These are phyloP conservation scores for Bombus superbus DNA, from an alignment of 1,140 invertebrate genomes.

Conservation along the genomic window DNA sequence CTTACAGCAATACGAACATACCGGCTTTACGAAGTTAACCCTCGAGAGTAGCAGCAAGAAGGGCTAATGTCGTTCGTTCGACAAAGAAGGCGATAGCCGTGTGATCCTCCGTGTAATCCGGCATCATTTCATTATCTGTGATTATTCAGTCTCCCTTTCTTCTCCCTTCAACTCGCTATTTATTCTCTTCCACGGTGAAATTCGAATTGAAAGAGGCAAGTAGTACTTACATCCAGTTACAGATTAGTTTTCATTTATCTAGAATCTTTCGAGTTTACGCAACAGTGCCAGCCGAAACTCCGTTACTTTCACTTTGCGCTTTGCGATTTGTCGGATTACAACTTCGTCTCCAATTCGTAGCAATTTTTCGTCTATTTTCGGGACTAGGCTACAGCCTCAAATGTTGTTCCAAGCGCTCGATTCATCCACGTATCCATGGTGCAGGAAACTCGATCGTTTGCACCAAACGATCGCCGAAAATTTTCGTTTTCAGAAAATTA, in stretches of 20 bases:
- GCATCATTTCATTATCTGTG: constrained; percentile 36
- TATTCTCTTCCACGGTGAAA: background rate
- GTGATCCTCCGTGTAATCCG: constrained; percentile 31
- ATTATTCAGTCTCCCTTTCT: constrained; percentile 2
- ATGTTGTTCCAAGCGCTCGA: too few species aligned
- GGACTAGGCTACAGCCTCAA: too few species aligned
- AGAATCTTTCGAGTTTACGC: background rate
- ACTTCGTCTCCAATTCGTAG: background rate
- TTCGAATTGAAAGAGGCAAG: background rate
- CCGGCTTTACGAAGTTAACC: constrained; percentile 25
- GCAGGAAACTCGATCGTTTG: too few species aligned
- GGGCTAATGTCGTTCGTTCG: constrained; percentile 11
- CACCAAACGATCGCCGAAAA: too few species aligned
- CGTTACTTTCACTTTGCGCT: background rate
- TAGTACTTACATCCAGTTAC: background rate
- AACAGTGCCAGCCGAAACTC: background rate
- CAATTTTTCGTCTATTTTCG: too few species aligned
- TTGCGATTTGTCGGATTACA: background rate
- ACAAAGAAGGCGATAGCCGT: constrained; percentile 16
- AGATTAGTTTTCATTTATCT: background rate
- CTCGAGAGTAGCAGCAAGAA: background rate
- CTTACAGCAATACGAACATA: background rate
- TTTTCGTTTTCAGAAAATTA: too few species aligned
- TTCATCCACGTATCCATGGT: too few species aligned
- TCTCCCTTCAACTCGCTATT: background rate